Base-by-base conservation (phyloP, 2,797 vertebrate genomes). In the Miichthys miiuy region DNA sequence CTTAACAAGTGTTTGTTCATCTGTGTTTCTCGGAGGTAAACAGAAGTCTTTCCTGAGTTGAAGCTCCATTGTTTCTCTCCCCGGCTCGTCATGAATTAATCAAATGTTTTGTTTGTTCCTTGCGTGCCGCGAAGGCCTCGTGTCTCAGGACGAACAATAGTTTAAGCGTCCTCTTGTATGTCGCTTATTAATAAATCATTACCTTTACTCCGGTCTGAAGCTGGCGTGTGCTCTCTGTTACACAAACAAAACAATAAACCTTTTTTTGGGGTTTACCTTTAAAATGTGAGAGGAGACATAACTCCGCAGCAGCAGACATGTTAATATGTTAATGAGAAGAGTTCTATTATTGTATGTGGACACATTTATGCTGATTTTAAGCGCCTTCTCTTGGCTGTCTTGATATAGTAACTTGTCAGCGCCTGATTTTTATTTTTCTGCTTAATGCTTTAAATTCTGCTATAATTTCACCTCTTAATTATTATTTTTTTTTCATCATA, bases 301-400 rank as follows among this genome's bases (percentile, higher is more conserved):
- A 58, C 21, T 68, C 42, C 65, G 7, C 44, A 34, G 56, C 44
- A 34, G 56, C 57, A 68, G 27, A 83, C 23, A 42, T 5, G 52
- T 54, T 48, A 1, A 52, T 47, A 25, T 69, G 80, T 72, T 76
- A 61, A 72, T 46, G 63, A 77, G 68, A 58, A 6, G 51, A 68
- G 38, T 54, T 69, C 14, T 57, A 13, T 44, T 64, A 14, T 44
- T 57, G 25, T 21, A 60, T 6, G 47, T 52, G 63, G 68, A 82
- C 72, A 68, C 56, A 87, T 95, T 94, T 90, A 91, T 94, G 95
- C 93, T 94, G 94, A 95, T 95, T 96, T 72, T 94, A 94, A 94
- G 94, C 89, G 92, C 93, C 92, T 93, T 95, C 92, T 85, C 93
- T 89, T 91, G 86, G 88, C 91, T 91, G 82, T 72, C 92, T 93